Conservation (phyloP, 1,140 invertebrate genomes). For the Drosophila novamexicana region DNA sequence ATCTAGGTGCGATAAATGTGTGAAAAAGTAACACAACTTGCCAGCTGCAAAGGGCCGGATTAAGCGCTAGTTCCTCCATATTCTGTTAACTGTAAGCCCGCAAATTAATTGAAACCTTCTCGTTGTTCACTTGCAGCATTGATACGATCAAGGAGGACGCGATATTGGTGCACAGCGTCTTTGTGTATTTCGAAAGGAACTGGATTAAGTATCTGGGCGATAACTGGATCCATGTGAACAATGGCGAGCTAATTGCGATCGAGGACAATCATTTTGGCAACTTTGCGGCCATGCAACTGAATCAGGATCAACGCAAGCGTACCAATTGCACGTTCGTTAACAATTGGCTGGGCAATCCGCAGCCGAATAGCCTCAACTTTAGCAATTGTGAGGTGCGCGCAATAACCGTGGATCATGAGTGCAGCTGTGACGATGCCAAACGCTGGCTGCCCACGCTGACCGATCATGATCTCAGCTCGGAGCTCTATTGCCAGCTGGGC, state of each 20-base stretch:
- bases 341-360: slow-evolving; percentile 59
- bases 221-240: slow-evolving; percentile 65
- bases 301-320: slow-evolving; percentile 33
- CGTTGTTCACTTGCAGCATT: slow-evolving; percentile 50
- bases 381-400: slow-evolving; percentile 58
- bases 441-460: slow-evolving; percentile 48
- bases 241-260: slow-evolving; percentile 55
- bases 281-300: slow-evolving; percentile 60
- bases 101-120: background rate
- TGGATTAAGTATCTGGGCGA: slow-evolving; percentile 44
- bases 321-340: slow-evolving; percentile 65
- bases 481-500: slow-evolving; percentile 60
- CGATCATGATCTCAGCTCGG: slow-evolving; percentile 67
- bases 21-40: no score
- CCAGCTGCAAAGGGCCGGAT: no score
- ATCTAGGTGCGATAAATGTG: no score
- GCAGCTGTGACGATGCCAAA: slow-evolving; percentile 51
- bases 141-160: slow-evolving; percentile 62
- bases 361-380: slow-evolving; percentile 66
- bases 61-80: no score
- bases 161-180: slow-evolving; percentile 53
- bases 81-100: no score
- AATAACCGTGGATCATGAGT: slow-evolving; percentile 48
- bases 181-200: slow-evolving; percentile 59
- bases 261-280: slow-evolving; percentile 64